Conservation (phyloP, 1,140 invertebrate species). For the Apis cerana region DNA sequence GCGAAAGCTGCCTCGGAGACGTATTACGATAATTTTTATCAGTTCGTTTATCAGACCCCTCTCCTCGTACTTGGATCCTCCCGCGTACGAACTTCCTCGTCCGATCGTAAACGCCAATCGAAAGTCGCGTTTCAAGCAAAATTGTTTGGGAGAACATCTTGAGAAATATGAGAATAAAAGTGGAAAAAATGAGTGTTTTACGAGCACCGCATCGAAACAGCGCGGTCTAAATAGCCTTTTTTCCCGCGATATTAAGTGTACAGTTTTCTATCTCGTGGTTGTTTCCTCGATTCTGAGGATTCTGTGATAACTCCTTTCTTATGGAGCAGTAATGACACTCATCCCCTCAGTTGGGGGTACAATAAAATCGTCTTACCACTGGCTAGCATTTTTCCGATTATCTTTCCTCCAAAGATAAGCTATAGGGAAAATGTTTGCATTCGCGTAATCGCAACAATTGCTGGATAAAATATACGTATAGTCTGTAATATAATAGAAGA, state of each 20-base stretch:
- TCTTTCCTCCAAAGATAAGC: background rate
- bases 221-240: conserved; percentile 50
- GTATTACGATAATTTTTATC: conserved; percentile 52
- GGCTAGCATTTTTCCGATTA: background rate
- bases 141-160: background rate
- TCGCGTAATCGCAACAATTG: background rate
- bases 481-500: background rate
- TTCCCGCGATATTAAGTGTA: conserved; percentile 61
- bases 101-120: background rate
- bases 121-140: background rate
- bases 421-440: conserved; percentile 22
- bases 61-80: background rate
- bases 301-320: conserved; percentile 36
- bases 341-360: conserved; percentile 21
- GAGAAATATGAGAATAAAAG: background rate
- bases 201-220: conserved; percentile 52
- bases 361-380: conserved; percentile 52
- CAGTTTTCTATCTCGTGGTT: conserved; percentile 19
- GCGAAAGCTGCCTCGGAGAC: conserved; percentile 31
- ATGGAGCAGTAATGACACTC: conserved; percentile 40
- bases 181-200: conserved; percentile 49
- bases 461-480: background rate
- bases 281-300: conserved; percentile 23
- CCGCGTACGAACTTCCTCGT: background rate
- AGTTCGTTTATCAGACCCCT: conserved; percentile 25